Base-by-base conservation (phyloP, 1,140 invertebrate genomes). In the Drosophila sproati region DNA sequence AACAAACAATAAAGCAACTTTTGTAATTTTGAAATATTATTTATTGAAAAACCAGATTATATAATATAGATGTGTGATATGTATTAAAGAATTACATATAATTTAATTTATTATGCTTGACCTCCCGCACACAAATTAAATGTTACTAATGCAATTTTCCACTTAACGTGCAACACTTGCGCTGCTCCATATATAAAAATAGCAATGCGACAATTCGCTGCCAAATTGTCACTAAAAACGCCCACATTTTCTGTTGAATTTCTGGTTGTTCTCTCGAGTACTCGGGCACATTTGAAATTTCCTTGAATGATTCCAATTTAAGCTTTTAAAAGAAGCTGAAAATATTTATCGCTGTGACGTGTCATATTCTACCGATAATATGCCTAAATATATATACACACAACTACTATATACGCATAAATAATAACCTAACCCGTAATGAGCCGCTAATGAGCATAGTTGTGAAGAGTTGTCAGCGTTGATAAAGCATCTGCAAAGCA, bases 231-330 rank as follows among this genome's bases (percentile, higher is more conserved):
- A 73, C 64, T 61, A 67, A 54, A 66, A 34, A 62, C 72, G 66
- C 72, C 72, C 72, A 74, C 72, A 57, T 55, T 39, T 41, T 4
- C 28, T n/a, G 2, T 62, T 56, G 45, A 71, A 48, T 55, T 50
- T 55, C 59, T 55, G 6, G 1, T 20, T 20, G 20, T 20, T 20
- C 20, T 20, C 20, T 35, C 45, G 43, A 5, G 35, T 54, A 54
- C 12, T 51, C 31, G 28, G 10, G 20, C 7, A 29, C 8, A 20
- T 51, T 51, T 51, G 48, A 41, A 73, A 61, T 80, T 76, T 77
- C 50, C 39, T 41, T 47, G 48, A 34, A 54, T 64, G 37, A 69
- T 72, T 72, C 63, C 64, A 68, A 80, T 79, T 67, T 66, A 51
- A 73, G 20, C 63, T 61, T 78, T 66, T 43, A 48, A 31, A 34